Evolutionary conservation across 2,113 vertebrate species (phyloP), one percentile per base, ranked within the genome.

Genomic region (Pyxicephalus adspersus): DNA sequence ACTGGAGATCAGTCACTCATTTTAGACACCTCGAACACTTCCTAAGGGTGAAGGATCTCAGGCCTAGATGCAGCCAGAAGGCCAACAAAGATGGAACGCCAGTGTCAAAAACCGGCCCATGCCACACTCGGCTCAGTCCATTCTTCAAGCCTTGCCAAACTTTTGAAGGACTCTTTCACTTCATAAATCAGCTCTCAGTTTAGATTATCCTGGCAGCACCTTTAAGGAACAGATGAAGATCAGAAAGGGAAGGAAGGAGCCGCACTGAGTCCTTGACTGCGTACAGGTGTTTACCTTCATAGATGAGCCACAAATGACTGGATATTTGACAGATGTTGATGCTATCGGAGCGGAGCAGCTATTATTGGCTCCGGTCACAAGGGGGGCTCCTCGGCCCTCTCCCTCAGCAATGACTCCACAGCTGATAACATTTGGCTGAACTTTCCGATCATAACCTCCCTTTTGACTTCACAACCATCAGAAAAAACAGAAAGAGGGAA

Each of bases 371-470:
- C 88, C 75, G 83, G 93, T 92, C 92, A 91, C 92, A 83, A 88
- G 89, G 93, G 88, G 89, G 93, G 92, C 92, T 89, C 84, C 26
- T 84, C 92, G 92, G 90, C 91, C 91, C 91, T 90, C 92, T 93
- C 91, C 92, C 92, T 90, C 91, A 92, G 90, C 95, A 92, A 92
- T 92, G 95, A 94, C 91, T 92, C 81, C 64, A 89, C 90, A 90
- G 88, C 92, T 95, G 94, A 96, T 98, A 98, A 97, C 96, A 98
- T 97, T 98, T 98, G 97, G 96, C 96, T 98, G 96, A 97, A 99
- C 97, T 97, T 97, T 98, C 92, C 90, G 92, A 95, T 93, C 92
- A 91, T 94, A 96, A 93, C 94, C 95, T 96, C 95, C 94, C 92
- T 94, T 92, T 93, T 95, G 95, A 95, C 94, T 94, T 89, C 89